These are phyloP conservation scores for Drosophila infuscata DNA, from an alignment of 2,888 invertebrate genomes.

Conservation along the genomic window DNA sequence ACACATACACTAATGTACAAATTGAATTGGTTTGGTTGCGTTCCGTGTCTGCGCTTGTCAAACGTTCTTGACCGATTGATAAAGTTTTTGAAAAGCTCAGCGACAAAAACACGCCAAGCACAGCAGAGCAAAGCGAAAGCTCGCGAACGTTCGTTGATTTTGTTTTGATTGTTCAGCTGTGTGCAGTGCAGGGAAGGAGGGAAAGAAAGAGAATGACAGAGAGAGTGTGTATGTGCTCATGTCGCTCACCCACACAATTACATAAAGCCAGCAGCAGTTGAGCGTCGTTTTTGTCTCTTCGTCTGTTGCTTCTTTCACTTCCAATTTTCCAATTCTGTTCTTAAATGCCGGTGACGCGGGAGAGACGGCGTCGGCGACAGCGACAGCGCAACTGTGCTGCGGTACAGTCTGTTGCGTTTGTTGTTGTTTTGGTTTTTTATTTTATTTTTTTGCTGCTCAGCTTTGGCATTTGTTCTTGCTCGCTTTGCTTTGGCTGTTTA, in stretches of 20 bases:
- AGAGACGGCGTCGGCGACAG: conserved; percentile 9
- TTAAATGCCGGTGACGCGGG: conserved; percentile 38
- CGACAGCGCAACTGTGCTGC: conserved; percentile 45
- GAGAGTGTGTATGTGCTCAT: conserved; percentile 35
- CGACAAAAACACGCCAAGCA: conserved; percentile 62
- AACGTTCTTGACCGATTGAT: conserved; percentile 85
- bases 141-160: conserved; percentile 42
- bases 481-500: conserved; percentile 51
- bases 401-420: conserved; percentile 70
- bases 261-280: conserved; percentile 14
- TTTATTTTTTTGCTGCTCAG: conserved; percentile 26
- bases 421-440: conserved; percentile 61
- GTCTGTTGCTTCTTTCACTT: conserved; percentile 71
- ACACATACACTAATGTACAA: conserved; percentile 40
- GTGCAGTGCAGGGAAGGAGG: conserved; percentile 34
- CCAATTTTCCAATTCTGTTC: conserved; percentile 64
- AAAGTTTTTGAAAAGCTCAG: conserved; percentile 80
- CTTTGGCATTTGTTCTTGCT: conserved; percentile 48
- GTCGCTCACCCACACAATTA: conserved; percentile 44
- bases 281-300: conserved; percentile 34
- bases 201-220: conserved; percentile 15
- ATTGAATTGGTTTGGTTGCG: conserved; percentile 26
- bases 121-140: conserved; percentile 42
- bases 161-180: conserved; percentile 76
- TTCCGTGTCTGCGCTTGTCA: conserved; percentile 73